Percentiles rank a stretch among this genome's conserved stretches.
phyloP scores from a whole-genome alignment of 2,888 invertebrate species.

The Limenitis arthemis region DNA sequence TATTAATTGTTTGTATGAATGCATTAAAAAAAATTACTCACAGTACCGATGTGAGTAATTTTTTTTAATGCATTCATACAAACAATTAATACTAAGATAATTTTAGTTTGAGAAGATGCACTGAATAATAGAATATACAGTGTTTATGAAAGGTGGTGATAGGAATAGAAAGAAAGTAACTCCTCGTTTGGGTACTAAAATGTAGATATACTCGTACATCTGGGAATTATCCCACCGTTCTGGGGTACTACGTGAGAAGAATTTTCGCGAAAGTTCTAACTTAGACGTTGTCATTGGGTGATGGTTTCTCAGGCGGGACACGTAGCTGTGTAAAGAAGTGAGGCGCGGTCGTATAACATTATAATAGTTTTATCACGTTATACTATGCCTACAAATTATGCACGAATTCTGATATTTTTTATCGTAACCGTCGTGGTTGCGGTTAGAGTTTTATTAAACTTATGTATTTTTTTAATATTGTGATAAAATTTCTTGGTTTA shows the following conservation, averaged over 20 bases:
- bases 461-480: no score
- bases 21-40: no score
- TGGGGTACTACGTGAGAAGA: constrained; percentile 21
- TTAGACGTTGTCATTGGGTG: constrained; percentile 16
- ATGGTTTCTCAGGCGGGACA: constrained; percentile 22
- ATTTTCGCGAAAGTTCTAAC: constrained; percentile 17
- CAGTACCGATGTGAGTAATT: no score
- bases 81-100: no score
- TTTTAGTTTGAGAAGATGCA: no score
- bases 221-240: constrained; percentile 26
- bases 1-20: no score
- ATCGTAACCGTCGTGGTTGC: neutral
- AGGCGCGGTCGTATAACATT: constrained; percentile 20
- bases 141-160: neutral
- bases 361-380: constrained; percentile 25
- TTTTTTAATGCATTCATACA: no score
- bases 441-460: neutral
- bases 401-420: neutral
- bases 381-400: constrained; percentile 13
- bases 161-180: constrained; percentile 9
- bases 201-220: constrained; percentile 27
- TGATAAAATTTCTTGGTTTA: no score
- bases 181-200: constrained; percentile 19
- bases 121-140: neutral
- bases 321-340: constrained; percentile 25